Base-by-base conservation (phyloP, 2,888 invertebrate species). In the Ametastegia equiseti region DNA sequence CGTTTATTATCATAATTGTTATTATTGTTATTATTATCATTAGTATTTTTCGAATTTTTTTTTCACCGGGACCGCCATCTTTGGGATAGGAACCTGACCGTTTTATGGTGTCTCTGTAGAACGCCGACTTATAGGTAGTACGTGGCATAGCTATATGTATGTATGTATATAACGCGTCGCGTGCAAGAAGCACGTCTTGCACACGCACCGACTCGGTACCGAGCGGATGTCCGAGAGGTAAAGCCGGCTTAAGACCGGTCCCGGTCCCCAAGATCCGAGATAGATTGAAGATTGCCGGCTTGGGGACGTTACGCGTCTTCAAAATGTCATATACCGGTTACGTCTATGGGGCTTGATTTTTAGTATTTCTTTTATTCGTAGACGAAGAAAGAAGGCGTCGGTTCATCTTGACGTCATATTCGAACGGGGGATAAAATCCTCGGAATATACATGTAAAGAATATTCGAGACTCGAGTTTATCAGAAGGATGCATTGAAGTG, bases 51-150 rank as follows among this genome's bases (percentile, higher is more conserved):
- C n/a, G n/a, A n/a, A n/a, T n/a, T n/a, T 67, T 67, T 33, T 63
- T 39, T 75, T 13, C 47, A 50, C 23, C 19, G 27, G 7, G 30
- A 75, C 19, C 75, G 54, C 54, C 75, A 75, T 75, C 75, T 54
- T 50, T 54, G n/a, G n/a, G 54, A 75, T 75, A 36, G 50, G 54
- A 75, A 19, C 50, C 73, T 33, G 36, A 42, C 69, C 42, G 75
- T 19, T n/a, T 54, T 6, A 4, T 7, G 36, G 19, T 19, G 39
- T 36, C 67, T 67, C 19, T 39, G 67, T n/a, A 65, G 33, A 30
- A 4, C n/a, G 3, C 30, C 63, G 30, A 3, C 63, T 13, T 33
- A 63, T n/a, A 13, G 54, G 13, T 7, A 7, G 15, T 54, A 54
- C 63, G 13, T 7, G n/a, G 33, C 13, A 13, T 63, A 15, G 15